phyloP scores from a whole-genome alignment of 2,888 invertebrate species.

The Nomada ruficornis region DNA sequence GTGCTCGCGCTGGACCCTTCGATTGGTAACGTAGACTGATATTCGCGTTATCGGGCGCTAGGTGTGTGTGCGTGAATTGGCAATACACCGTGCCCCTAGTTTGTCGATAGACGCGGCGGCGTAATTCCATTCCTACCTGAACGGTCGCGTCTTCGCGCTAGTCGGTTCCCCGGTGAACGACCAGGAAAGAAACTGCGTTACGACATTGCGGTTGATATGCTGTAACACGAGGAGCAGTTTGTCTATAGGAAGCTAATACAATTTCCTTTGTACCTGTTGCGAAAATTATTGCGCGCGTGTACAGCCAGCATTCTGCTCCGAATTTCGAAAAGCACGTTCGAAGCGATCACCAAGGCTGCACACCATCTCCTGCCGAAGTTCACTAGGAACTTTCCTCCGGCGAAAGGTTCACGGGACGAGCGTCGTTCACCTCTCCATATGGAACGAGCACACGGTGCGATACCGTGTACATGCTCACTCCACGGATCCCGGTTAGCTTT shows the following conservation, averaged over 20 bases:
- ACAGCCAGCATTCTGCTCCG: conserved; percentile 25
- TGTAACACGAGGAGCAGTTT: too few relatives aligned
- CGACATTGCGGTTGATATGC: too few relatives aligned
- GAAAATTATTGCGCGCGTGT: too few relatives aligned
- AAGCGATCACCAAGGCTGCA: too few relatives aligned
- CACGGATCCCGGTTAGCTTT: conserved; percentile 38
- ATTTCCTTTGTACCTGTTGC: too few relatives aligned
- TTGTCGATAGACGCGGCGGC: neutral
- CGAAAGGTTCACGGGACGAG: neutral
- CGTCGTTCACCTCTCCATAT: conserved; percentile 8
- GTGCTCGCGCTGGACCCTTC: conserved; percentile 19
- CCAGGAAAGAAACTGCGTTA: too few relatives aligned
- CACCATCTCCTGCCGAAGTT: neutral
- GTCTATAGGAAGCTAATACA: too few relatives aligned
- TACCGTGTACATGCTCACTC: conserved; percentile 23
- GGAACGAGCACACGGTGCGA: conserved; percentile 18
- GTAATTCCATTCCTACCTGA: conserved; percentile 32
- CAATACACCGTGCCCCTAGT: conserved; percentile 1
- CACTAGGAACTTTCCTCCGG: neutral
- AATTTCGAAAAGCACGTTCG: neutral
- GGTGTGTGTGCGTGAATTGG: conserved; percentile 9
- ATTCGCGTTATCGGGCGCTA: conserved; percentile 39
- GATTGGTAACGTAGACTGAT: conserved; percentile 51
- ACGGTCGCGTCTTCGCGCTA: too few relatives aligned
- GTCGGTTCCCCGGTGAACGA: too few relatives aligned